Evolutionary conservation across 2,888 invertebrate genomes (phyloP).

Genomic region (Phortica okadai): DNA sequence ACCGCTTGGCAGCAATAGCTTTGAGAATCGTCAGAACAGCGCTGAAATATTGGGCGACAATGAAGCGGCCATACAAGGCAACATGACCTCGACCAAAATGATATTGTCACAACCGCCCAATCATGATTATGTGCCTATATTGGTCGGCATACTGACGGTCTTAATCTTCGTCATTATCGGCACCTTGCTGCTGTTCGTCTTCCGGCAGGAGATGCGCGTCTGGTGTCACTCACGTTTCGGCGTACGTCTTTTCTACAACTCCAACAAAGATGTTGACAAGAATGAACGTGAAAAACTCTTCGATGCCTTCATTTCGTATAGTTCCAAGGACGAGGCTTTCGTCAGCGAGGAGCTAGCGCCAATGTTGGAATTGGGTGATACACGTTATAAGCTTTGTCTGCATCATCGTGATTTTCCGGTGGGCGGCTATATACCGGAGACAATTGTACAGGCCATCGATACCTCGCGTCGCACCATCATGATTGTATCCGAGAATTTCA

Average conservation of each 20-base stretch:
- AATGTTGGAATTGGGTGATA: conserved; percentile 88
- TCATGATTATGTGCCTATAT: conserved; percentile 88
- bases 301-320: conserved; percentile 97
- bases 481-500: conserved; percentile 94
- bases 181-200: conserved; percentile 87
- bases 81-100: conserved; percentile 82
- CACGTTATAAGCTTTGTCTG: conserved; percentile 91
- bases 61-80: conserved; percentile 77
- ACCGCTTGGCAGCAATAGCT: conserved; percentile 53
- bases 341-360: conserved; percentile 92
- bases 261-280: conserved; percentile 85
- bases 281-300: conserved; percentile 91
- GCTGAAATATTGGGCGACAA: conserved; percentile 52
- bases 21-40: conserved; percentile 53
- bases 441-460: conserved; percentile 94
- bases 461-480: conserved; percentile 93
- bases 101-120: conserved; percentile 77
- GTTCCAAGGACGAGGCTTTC: conserved; percentile 93
- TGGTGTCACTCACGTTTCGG: conserved; percentile 92
- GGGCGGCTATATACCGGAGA: conserved; percentile 92
- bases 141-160: conserved; percentile 86
- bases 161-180: conserved; percentile 86
- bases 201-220: conserved; percentile 88
- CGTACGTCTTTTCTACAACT: conserved; percentile 86
- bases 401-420: conserved; percentile 95